Conservation (phyloP, 35 echinoderm and acorn worm species). For the Apostichopus japonicus region DNA sequence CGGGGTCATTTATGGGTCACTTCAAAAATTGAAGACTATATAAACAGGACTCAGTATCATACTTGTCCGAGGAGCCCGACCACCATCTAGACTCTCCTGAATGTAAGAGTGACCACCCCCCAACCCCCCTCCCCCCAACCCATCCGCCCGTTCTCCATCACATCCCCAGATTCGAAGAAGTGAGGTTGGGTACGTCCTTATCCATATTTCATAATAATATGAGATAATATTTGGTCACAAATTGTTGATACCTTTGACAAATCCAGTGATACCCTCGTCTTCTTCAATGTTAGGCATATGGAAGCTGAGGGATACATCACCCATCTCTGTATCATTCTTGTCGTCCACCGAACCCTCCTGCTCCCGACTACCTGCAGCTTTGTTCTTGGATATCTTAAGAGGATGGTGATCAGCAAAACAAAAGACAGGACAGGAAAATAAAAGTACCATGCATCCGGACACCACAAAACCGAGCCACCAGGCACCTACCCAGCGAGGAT, state of each 20-base stretch:
- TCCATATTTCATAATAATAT: too few species aligned
- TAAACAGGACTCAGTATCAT: too few species aligned
- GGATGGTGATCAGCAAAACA: constrained; percentile 72
- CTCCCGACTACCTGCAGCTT: neutral
- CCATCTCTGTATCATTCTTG: neutral
- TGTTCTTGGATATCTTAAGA: constrained; percentile 7
- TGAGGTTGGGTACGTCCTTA: too few species aligned
- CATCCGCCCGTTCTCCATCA: too few species aligned
- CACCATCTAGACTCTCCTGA: too few species aligned
- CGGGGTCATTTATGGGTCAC: too few species aligned
- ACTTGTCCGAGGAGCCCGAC: too few species aligned
- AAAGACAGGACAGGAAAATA: constrained; percentile 54
- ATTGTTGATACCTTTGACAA: constrained; percentile 28
- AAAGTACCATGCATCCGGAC: constrained; percentile 14
- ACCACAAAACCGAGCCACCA: constrained; percentile 91
- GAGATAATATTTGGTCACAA: too few species aligned
- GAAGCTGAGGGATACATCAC: constrained; percentile 11
- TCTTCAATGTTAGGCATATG: constrained; percentile 36
- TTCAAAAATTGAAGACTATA: too few species aligned
- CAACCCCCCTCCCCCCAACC: too few species aligned
- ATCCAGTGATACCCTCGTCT: constrained; percentile 48
- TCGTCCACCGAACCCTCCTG: neutral
- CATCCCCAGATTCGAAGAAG: rapidly evolving
- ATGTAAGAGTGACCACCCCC: too few species aligned
- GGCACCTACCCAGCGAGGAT: constrained; percentile 85